Percentiles rank a stretch among this genome's conserved stretches.
phyloP scores from a whole-genome alignment of 2,888 invertebrate genomes.

The Coleophora flavipennella region DNA sequence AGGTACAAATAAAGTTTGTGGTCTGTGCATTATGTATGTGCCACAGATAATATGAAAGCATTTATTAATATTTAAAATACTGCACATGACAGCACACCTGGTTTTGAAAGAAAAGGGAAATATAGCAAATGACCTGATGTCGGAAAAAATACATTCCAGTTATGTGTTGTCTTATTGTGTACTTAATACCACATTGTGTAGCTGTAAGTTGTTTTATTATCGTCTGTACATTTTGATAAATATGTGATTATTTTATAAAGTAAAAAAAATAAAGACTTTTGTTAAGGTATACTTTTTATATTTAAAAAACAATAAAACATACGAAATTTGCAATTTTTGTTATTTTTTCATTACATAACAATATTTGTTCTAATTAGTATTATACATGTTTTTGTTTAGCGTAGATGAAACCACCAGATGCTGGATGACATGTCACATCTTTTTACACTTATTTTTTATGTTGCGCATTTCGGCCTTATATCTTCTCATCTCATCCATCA shows the following conservation, averaged over 20 bases:
- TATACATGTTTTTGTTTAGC: neutral
- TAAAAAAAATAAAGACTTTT: conserved; percentile 31
- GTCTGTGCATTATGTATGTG: neutral
- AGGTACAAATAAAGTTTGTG: too few species aligned
- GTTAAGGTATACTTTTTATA: conserved; percentile 46
- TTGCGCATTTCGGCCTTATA: conserved; percentile 63
- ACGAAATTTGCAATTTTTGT: conserved; percentile 16
- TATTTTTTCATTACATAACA: neutral
- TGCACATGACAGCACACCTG: conserved; percentile 51
- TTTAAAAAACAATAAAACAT: conserved; percentile 51
- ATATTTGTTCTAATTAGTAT: neutral
- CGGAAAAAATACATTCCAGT: conserved; percentile 56
- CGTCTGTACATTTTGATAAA: conserved; percentile 63
- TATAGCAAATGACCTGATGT: too few species aligned
- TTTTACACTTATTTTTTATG: conserved; percentile 61
- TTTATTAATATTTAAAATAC: conserved; percentile 48
- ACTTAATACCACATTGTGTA: conserved; percentile 44
- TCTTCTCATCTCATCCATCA: conserved; percentile 67
- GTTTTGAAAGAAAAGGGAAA: conserved; percentile 2
- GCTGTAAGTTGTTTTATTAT: conserved; percentile 36
- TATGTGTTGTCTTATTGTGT: conserved; percentile 62
- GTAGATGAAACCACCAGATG: too few species aligned
- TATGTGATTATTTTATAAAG: conserved; percentile 48
- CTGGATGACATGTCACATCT: conserved; percentile 29
- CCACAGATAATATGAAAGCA: conserved; percentile 30